phyloP scores from a whole-genome alignment of 2,888 invertebrate species.

The Euspilapteryx auroguttella region DNA sequence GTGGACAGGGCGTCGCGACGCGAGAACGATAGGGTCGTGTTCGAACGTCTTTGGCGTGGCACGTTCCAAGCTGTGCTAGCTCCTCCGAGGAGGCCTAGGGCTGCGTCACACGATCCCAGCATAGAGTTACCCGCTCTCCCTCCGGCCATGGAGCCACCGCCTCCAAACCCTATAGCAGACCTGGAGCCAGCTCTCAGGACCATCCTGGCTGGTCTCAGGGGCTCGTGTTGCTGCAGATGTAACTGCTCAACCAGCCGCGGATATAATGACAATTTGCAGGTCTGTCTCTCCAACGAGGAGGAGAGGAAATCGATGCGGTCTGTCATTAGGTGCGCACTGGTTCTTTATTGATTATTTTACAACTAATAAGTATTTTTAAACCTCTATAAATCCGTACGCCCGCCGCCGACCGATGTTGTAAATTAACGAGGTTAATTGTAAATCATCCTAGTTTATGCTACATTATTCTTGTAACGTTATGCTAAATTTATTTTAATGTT shows the following conservation, averaged over 20 bases:
- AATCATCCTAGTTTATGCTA: too few relatives aligned
- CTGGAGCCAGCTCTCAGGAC: constrained; percentile 45
- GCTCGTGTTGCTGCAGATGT: constrained; percentile 47
- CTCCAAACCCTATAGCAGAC: constrained; percentile 33
- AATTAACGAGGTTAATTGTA: too few relatives aligned
- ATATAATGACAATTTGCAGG: constrained; percentile 53
- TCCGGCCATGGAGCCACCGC: constrained; percentile 15
- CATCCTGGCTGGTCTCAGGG: constrained; percentile 34
- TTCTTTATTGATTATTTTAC: constrained; percentile 2
- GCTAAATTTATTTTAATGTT: constrained; percentile 32
- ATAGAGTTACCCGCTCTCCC: constrained; percentile 14
- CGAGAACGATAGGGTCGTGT: constrained; percentile 66
- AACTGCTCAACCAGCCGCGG: constrained; percentile 30
- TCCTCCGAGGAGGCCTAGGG: constrained; percentile 34
- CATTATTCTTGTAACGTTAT: too few relatives aligned
- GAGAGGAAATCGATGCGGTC: constrained; percentile 65
- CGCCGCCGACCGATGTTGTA: too few relatives aligned
- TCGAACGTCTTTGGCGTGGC: constrained; percentile 74
- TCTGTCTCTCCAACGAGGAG: constrained; percentile 52
- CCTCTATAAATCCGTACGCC: too few relatives aligned
- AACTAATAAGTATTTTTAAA: too few relatives aligned
- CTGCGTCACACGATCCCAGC: constrained; percentile 33
- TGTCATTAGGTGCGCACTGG: constrained; percentile 63
- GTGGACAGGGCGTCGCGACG: constrained; percentile 44
- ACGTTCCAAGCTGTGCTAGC: constrained; percentile 57